Percentiles rank a stretch among this genome's conserved stretches.
Evolutionary conservation across 2,113 vertebrate genomes (phyloP).

Genomic region (Uria lomvia): DNA sequence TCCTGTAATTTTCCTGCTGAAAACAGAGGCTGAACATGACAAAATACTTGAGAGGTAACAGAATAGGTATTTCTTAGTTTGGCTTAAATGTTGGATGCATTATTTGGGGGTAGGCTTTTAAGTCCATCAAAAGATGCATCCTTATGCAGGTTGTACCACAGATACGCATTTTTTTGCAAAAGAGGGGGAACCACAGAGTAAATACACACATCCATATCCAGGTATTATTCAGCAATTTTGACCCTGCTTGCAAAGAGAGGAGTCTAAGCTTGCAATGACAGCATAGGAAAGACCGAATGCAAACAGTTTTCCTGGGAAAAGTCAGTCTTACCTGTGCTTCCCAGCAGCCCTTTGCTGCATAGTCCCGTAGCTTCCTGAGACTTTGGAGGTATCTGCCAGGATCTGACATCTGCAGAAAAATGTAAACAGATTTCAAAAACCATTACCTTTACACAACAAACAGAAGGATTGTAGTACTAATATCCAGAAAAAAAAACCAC

Average conservation of each 20-base stretch:
- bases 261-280: background rate
- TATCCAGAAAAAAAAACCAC: background rate
- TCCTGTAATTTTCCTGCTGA: background rate
- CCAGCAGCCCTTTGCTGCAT: conserved; percentile 93
- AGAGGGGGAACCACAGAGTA: background rate
- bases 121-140: background rate
- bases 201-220: rapidly evolving
- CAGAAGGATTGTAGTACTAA: background rate
- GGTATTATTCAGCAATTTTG: background rate
- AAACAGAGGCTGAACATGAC: background rate
- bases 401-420: conserved; percentile 79
- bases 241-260: background rate
- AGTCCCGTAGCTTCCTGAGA: conserved; percentile 90
- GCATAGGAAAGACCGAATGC: background rate
- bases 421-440: background rate
- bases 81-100: background rate
- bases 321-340: conserved; percentile 86
- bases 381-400: conserved; percentile 92
- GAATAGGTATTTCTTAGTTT: background rate
- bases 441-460: background rate
- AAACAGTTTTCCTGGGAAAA: background rate
- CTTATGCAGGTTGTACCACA: background rate
- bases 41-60: background rate
- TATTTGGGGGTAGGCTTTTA: background rate
- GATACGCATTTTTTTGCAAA: background rate